Conservation (phyloP, 2,113 vertebrate genomes). For the Willisornis vidua region DNA sequence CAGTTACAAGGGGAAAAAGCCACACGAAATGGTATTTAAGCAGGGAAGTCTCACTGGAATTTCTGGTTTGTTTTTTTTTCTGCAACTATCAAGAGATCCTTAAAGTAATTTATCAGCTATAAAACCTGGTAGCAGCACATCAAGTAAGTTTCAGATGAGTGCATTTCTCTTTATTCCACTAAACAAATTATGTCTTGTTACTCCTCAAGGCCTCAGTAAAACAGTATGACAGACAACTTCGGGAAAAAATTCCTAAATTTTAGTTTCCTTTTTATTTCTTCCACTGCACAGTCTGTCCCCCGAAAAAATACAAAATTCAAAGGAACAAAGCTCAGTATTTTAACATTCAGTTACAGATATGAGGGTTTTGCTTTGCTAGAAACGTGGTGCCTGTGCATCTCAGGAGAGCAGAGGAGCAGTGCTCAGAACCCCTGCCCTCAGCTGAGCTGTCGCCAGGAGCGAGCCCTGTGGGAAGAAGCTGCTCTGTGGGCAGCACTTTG, state of each 20-base stretch:
- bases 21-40: not conserved
- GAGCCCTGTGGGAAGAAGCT: not conserved
- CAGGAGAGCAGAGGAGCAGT: not conserved
- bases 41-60: not conserved
- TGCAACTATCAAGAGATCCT: not conserved
- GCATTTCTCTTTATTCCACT: not conserved
- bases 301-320: not conserved
- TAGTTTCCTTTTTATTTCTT: not conserved
- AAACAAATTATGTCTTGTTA: not conserved
- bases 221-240: not conserved
- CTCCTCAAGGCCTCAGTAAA: not conserved
- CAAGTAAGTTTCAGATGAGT: not conserved
- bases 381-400: not conserved
- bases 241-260: not conserved
- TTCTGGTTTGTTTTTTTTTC: not conserved
- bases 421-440: not conserved
- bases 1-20: not conserved
- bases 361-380: not conserved
- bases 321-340: not conserved
- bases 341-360: not conserved
- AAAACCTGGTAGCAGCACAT: not conserved
- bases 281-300: not conserved
- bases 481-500: not conserved
- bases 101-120: slow-evolving; percentile 12
- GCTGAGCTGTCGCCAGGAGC: not conserved